Evolutionary conservation across 1,140 invertebrate species (phyloP).

Genomic region (Eurytemora carolleeae): DNA sequence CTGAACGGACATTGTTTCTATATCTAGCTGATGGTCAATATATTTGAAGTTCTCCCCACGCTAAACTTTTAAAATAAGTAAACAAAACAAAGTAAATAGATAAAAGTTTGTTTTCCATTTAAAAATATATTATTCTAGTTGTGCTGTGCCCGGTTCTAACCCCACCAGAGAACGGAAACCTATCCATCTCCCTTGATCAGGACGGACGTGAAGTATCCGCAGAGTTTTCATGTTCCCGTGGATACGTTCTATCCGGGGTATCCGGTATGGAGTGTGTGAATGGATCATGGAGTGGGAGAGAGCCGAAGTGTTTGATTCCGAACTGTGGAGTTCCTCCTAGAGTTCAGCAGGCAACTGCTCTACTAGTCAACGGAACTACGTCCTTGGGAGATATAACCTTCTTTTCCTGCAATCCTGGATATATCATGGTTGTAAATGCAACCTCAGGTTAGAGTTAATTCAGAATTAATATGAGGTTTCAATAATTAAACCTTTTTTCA

Average conservation of each 20-base stretch:
- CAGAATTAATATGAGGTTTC: no score
- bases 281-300: background rate
- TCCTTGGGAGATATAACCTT: background rate
- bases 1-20: no score
- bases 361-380: background rate
- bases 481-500: background rate
- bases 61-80: no score
- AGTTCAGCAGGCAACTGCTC: background rate
- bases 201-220: background rate
- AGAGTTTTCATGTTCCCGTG: background rate
- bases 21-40: no score
- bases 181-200: background rate
- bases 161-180: background rate
- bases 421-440: background rate
- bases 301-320: background rate
- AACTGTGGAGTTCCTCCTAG: background rate
- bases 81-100: no score
- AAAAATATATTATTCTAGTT: no score
- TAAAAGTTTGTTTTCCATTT: no score
- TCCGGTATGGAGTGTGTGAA: background rate
- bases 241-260: background rate
- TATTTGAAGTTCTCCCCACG: no score
- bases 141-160: background rate
- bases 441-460: no score
- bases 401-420: background rate